Conservation (phyloP, 2,113 vertebrate genomes). For the Sander lucioperca region DNA sequence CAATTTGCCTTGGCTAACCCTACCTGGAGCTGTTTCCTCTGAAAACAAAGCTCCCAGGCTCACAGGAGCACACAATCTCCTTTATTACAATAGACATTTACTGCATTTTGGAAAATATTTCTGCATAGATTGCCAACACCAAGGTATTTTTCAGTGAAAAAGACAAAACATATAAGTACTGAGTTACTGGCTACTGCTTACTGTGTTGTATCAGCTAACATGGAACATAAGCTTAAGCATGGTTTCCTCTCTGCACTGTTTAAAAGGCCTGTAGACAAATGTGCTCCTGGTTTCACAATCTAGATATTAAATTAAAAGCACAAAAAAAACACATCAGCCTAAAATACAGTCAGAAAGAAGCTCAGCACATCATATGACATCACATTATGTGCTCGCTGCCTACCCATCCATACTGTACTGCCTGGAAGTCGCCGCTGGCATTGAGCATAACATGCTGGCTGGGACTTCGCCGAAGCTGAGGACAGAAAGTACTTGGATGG, state of each 20-base stretch:
- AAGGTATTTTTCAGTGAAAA: neutral
- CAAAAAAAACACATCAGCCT: neutral
- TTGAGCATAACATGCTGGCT: conserved; percentile 44
- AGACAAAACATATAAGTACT: neutral
- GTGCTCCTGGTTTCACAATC: neutral
- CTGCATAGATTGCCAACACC: neutral
- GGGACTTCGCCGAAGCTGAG: conserved; percentile 35
- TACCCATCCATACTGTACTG: conserved; percentile 54
- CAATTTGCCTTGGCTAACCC: neutral
- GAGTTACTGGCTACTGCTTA: neutral
- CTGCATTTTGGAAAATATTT: neutral
- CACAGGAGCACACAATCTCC: neutral
- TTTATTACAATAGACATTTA: neutral
- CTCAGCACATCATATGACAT: conserved; percentile 1
- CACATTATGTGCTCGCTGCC: conserved; percentile 34
- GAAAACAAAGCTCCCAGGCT: neutral
- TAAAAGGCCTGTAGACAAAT: neutral
- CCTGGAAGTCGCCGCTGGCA: conserved; percentile 49
- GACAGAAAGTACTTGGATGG: conserved; percentile 57
- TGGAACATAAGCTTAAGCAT: neutral
- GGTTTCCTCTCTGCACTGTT: neutral
- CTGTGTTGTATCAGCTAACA: neutral
- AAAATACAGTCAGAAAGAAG: conserved; percentile 15
- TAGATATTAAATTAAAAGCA: neutral
- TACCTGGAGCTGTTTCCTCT: neutral